Evolutionary conservation across 2,797 vertebrate species (phyloP).

Genomic region (Aselliscus stoliczkanus): DNA sequence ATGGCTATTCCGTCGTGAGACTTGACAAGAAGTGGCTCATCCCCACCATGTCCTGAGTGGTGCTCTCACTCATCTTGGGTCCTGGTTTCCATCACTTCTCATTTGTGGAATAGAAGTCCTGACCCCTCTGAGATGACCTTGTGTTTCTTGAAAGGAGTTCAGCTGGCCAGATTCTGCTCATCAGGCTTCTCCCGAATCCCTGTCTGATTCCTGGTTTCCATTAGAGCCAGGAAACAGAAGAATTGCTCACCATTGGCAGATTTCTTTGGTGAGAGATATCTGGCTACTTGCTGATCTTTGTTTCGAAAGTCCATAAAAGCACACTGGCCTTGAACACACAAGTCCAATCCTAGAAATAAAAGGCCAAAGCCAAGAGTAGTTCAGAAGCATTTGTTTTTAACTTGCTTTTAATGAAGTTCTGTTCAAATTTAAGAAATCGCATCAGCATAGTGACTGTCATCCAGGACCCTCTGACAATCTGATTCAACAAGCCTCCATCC

Average conservation of each 20-base stretch:
- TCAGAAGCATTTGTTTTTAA: neutral
- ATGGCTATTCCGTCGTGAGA: neutral
- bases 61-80: neutral
- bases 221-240: neutral
- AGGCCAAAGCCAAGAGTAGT: neutral
- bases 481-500: neutral
- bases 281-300: neutral
- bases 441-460: neutral
- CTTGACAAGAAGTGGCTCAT: neutral
- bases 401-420: neutral
- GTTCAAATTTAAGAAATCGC: neutral
- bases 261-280: neutral
- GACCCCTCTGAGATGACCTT: neutral
- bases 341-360: neutral
- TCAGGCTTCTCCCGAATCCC: neutral
- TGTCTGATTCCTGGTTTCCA: neutral
- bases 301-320: neutral
- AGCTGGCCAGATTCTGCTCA: neutral
- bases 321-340: neutral
- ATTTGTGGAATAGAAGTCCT: neutral
- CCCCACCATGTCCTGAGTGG: neutral
- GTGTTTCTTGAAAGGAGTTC: neutral
- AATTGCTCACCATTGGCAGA: neutral
- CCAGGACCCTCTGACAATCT: neutral
- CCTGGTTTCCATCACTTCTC: neutral